Evolutionary conservation across 2,797 vertebrate species (phyloP).

Genomic region (Diceros bicornis): DNA sequence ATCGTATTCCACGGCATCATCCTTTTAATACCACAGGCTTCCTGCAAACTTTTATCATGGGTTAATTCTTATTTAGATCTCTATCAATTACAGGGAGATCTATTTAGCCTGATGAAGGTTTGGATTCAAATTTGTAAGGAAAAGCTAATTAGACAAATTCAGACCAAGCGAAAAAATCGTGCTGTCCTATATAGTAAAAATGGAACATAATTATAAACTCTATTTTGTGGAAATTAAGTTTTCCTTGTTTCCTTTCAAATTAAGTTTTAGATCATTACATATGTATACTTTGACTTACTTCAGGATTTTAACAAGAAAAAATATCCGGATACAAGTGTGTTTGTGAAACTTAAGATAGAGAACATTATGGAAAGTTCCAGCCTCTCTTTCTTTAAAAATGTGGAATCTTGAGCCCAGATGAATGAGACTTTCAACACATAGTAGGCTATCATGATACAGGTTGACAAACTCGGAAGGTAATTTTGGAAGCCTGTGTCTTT

Average conservation of each 20-base stretch:
- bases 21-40: background rate
- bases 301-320: conserved; percentile 54
- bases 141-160: background rate
- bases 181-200: background rate
- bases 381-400: background rate
- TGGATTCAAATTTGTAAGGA: conserved; percentile 10
- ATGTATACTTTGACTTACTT: conserved; percentile 5
- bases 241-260: background rate
- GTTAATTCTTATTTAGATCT: background rate
- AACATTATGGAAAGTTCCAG: background rate
- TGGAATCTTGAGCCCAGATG: conserved; percentile 63
- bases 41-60: background rate
- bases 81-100: background rate
- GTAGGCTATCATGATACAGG: conserved; percentile 48
- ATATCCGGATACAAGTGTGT: background rate
- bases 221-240: background rate
- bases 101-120: background rate
- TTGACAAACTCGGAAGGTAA: conserved; percentile 74
- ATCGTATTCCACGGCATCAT: background rate
- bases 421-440: conserved; percentile 44
- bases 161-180: background rate
- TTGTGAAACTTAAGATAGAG: background rate
- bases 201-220: conserved; percentile 3
- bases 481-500: conserved; percentile 75
- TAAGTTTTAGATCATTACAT: background rate